Evolutionary conservation across 2,797 vertebrate species (phyloP).

Genomic region (Glossophaga mutica): DNA sequence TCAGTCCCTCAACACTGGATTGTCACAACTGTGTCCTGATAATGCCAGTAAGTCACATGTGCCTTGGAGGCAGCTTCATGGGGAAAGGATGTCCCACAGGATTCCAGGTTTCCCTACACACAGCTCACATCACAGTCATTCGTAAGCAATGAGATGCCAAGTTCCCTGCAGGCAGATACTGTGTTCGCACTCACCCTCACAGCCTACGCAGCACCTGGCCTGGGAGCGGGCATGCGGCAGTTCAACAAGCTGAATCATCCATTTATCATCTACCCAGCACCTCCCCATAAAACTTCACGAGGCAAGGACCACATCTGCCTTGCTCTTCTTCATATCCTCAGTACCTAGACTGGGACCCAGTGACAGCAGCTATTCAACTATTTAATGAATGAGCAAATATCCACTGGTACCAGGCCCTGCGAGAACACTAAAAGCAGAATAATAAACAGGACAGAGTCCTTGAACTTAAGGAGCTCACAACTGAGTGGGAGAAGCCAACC

Average conservation of each 20-base stretch:
- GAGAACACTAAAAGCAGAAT: neutral
- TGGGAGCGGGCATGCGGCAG: neutral
- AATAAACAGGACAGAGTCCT: neutral
- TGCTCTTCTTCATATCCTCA: neutral
- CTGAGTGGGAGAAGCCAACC: neutral
- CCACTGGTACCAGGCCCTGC: neutral
- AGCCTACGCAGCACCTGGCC: neutral
- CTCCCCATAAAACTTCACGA: neutral
- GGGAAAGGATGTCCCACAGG: neutral
- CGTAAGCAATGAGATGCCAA: neutral
- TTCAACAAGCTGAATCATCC: neutral
- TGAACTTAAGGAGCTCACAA: neutral
- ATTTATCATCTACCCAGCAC: neutral
- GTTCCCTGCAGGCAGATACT: neutral
- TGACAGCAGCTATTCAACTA: neutral
- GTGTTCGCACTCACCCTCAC: neutral
- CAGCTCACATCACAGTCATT: neutral
- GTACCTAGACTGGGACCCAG: neutral
- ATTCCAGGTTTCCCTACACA: neutral
- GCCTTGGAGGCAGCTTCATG: neutral
- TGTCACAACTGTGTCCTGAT: neutral
- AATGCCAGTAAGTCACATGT: neutral
- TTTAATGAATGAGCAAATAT: neutral
- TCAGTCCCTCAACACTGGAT: neutral
- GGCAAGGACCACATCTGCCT: neutral